These are phyloP conservation scores for Idaea straminata DNA, from an alignment of 2,888 invertebrate species.

Conservation along the genomic window DNA sequence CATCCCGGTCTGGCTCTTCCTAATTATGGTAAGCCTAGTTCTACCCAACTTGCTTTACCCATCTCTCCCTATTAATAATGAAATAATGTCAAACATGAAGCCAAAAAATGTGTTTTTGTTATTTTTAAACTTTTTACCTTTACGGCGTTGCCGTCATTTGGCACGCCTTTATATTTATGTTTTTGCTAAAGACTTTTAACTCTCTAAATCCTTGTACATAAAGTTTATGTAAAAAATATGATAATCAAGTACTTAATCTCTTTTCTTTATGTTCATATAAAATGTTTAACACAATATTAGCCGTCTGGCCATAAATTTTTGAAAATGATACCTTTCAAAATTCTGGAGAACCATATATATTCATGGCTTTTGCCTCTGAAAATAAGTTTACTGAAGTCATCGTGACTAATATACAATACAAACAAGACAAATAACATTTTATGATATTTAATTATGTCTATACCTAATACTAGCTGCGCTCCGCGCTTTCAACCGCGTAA, in stretches of 20 bases:
- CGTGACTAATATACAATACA: neutral
- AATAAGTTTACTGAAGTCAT: neutral
- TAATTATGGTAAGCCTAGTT: no score
- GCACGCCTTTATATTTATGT: neutral
- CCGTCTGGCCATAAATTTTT: neutral
- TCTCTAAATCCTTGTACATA: neutral
- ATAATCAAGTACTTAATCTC: neutral
- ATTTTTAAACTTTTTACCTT: neutral
- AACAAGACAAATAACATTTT: neutral
- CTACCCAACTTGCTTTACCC: neutral
- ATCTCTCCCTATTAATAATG: neutral
- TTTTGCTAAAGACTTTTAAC: neutral
- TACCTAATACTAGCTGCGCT: no score
- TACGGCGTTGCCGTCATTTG: neutral
- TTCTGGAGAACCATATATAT: no score
- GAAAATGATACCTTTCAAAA: neutral
- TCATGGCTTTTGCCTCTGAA: no score
- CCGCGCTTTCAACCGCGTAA: no score
- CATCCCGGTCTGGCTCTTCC: no score
- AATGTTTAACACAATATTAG: neutral
- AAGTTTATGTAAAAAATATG: neutral
- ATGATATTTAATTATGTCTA: neutral
- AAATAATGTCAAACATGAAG: neutral
- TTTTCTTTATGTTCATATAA: neutral
- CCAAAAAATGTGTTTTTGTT: neutral